Evolutionary conservation across 2,888 invertebrate species (phyloP).

Genomic region (Trichogramma dendrolimi): DNA sequence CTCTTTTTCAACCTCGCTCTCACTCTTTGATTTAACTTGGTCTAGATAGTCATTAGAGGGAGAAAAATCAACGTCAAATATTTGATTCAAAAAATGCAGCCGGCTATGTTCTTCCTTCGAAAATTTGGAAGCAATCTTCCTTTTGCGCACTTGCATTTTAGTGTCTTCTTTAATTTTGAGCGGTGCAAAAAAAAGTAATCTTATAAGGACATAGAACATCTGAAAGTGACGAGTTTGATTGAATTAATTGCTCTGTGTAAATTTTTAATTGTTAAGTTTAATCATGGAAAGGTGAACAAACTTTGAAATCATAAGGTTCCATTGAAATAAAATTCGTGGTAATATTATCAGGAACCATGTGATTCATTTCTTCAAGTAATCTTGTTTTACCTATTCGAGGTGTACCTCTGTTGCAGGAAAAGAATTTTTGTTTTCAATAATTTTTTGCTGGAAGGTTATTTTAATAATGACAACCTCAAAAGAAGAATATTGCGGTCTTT

Average conservation of each 20-base stretch:
- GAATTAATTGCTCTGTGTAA: neutral
- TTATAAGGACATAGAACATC: slow-evolving; percentile 51
- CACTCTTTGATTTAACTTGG: neutral
- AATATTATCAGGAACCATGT: slow-evolving; percentile 49
- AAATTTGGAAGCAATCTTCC: slow-evolving; percentile 45
- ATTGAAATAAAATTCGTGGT: slow-evolving; percentile 48
- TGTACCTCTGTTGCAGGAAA: slow-evolving; percentile 52
- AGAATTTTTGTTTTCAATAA: neutral
- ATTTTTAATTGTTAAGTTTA: neutral
- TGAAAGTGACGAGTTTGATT: slow-evolving; percentile 34
- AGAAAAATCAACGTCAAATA: slow-evolving; percentile 54
- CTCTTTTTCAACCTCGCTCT: slow-evolving; percentile 32
- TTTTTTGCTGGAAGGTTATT: neutral
- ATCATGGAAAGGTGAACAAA: slow-evolving; percentile 27
- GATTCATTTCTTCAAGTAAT: slow-evolving; percentile 58
- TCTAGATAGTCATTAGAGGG: slow-evolving; percentile 21
- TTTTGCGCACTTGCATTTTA: slow-evolving; percentile 47
- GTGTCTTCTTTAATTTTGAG: slow-evolving; percentile 46
- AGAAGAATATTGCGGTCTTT: slow-evolving; percentile 7
- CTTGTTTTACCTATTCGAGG: slow-evolving; percentile 61
- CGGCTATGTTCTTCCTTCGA: slow-evolving; percentile 35
- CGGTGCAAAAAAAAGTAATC: slow-evolving; percentile 51
- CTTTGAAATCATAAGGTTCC: slow-evolving; percentile 46
- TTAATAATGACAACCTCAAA: slow-evolving; percentile 10
- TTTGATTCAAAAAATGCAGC: slow-evolving; percentile 54